phyloP scores from a whole-genome alignment of 2,113 vertebrate genomes.

The Apodemus speciosus region DNA sequence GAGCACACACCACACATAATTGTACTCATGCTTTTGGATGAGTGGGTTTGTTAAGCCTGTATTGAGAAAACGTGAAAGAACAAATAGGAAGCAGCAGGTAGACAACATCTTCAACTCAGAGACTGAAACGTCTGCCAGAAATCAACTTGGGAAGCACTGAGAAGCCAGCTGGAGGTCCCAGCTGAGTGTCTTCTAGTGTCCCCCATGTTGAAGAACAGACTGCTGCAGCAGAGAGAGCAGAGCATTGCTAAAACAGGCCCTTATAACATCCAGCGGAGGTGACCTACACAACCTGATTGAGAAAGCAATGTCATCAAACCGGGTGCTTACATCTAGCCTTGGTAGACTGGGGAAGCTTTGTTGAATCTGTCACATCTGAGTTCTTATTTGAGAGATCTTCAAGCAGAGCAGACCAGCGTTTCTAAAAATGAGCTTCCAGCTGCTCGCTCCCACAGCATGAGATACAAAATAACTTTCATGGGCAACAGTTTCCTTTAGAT shows the following conservation, averaged over 20 bases:
- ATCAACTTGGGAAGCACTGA: not conserved
- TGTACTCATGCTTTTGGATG: not conserved
- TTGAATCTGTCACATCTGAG: not conserved
- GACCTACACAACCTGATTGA: not conserved
- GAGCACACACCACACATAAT: not conserved
- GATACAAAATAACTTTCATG: not conserved
- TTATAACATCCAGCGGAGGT: not conserved
- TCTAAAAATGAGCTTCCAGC: not conserved
- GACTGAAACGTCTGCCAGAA: not conserved
- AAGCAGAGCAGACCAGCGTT: not conserved
- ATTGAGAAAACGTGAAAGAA: not conserved
- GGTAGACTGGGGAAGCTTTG: not conserved
- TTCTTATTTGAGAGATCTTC: not conserved
- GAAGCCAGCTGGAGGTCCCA: not conserved
- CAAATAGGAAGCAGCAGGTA: not conserved
- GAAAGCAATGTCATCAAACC: not conserved
- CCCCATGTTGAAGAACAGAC: not conserved
- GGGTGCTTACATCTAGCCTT: not conserved
- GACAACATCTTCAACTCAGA: not conserved
- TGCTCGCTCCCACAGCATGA: not conserved
- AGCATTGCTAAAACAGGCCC: not conserved
- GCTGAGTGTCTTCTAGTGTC: no score
- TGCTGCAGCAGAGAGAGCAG: not conserved
- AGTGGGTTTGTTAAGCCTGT: not conserved
- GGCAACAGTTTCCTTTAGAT: not conserved